Base-by-base conservation (phyloP, 2,113 vertebrate genomes). In the Atractosteus spatula region DNA sequence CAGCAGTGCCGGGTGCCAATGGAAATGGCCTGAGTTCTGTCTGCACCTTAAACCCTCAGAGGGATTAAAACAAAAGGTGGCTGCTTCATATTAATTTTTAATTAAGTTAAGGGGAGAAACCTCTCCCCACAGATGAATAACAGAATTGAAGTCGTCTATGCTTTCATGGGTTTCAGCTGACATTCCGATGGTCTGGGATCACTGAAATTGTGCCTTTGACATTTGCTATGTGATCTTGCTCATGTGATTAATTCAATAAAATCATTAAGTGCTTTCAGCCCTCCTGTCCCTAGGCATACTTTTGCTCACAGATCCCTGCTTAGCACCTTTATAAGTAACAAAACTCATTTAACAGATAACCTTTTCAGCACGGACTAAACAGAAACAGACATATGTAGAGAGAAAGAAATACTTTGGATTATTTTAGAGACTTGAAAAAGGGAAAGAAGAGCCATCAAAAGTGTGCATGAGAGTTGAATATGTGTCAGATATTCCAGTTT, bases 41-140 rank as follows among this genome's bases (percentile, higher is more conserved):
- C 16, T 3, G 16, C 11, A 3, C 16, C 43, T 45, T 17, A 17
- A 43, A 6, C 69, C 61, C 73, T 77, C 62, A 10, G 75, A 69
- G 68, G 79, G 73, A 45, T 74, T 72, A n/a, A 13, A 59, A 59
- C 57, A 59, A 59, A 59, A 59, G n/a, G 12, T 59, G n/a, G 86
- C 90, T 92, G 91, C 89, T 91, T 91, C 79, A 65, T 82, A 89
- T 92, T 92, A 92, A 87, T 71, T 67, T 88, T 84, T 89, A 90
- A 92, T 91, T 80, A 85, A 86, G 87, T 92, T 92, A 89, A 84
- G 87, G 68, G 41, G 76, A 68, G 51, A 42, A 13, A 56, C n/a
- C 61, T 17, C 17, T 16, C 14, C 74, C 77, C 8, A 4, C 76
- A 70, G 78, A 70, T 70, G 80, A 86, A 79, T 79, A 86, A 84